phyloP scores from a whole-genome alignment of 53 echinoderm and acorn worm species.

The Hippasteria phrygiana region DNA sequence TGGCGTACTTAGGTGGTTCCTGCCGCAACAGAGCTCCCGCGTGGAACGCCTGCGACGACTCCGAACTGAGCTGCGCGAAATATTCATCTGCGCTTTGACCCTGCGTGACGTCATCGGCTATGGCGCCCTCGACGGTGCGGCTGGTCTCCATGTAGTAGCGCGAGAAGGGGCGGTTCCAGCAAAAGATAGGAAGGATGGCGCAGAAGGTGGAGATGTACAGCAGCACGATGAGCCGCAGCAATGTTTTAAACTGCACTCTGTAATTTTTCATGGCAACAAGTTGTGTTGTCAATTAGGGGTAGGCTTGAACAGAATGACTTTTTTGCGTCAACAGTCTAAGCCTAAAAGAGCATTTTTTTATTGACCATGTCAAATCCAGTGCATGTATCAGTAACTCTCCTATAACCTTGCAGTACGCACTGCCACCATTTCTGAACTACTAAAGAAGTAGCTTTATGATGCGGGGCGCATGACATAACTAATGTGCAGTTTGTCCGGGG shows the following conservation, averaged over 20 bases:
- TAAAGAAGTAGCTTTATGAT: no score
- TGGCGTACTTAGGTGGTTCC: conserved; percentile 25
- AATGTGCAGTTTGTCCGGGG: no score
- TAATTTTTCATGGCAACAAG: not conserved
- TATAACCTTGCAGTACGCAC: no score
- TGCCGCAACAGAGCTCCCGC: not conserved
- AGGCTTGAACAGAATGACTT: no score
- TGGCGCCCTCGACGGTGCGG: conserved; percentile 16
- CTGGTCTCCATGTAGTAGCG: conserved; percentile 50
- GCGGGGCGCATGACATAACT: no score
- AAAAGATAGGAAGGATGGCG: conserved; percentile 50
- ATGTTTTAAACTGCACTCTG: conserved; percentile 10
- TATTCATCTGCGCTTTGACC: conserved; percentile 50
- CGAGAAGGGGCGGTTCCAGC: conserved; percentile 62
- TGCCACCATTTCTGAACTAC: no score
- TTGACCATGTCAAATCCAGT: no score
- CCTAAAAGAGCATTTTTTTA: no score
- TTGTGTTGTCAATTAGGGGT: not conserved
- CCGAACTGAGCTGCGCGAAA: conserved; percentile 7
- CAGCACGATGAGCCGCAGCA: conserved; percentile 14
- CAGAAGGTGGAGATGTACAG: conserved; percentile 47
- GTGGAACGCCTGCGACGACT: conserved; percentile 21
- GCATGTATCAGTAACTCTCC: no score
- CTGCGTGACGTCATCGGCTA: conserved; percentile 13
- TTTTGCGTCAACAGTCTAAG: no score